Percentiles rank a stretch among this genome's conserved stretches.
Conservation (phyloP, 2,113 vertebrate species). For the Corythoichthys haematopterus region DNA sequence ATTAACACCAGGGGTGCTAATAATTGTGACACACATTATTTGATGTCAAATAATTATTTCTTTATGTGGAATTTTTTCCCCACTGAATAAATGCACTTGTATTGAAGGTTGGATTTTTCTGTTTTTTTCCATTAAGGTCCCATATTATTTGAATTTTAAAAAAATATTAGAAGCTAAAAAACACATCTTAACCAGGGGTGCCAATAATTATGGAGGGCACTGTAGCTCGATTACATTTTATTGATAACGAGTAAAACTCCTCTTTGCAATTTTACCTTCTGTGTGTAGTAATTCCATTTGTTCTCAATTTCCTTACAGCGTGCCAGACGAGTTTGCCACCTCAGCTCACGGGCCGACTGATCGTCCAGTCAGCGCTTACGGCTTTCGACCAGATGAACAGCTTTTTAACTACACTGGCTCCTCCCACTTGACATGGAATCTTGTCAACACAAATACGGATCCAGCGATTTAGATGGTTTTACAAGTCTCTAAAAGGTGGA, state of each 20-base stretch:
- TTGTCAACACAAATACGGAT: not conserved
- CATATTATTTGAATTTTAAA: too few relatives aligned
- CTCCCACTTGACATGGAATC: slow-evolving; percentile 7
- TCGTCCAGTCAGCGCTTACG: slow-evolving; percentile 3
- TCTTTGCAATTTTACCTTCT: not conserved
- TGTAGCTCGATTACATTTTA: too few relatives aligned
- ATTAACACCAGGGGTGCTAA: too few relatives aligned
- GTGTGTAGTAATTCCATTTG: not conserved
- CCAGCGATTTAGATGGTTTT: not conserved
- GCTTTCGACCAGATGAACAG: slow-evolving; percentile 13
- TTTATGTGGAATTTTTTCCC: too few relatives aligned
- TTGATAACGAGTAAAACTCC: not conserved
- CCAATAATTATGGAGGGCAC: too few relatives aligned
- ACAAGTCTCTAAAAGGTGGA: not conserved
- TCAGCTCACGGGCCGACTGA: not conserved
- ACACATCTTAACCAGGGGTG: too few relatives aligned
- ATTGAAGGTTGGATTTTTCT: too few relatives aligned
- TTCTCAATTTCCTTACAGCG: not conserved
- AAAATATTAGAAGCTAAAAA: too few relatives aligned
- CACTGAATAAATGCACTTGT: too few relatives aligned
- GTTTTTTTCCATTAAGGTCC: too few relatives aligned
- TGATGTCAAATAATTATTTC: too few relatives aligned
- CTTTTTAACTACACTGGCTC: slow-evolving; percentile 10
- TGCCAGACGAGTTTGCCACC: not conserved
- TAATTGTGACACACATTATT: too few relatives aligned